Evolutionary conservation across 2,888 invertebrate species (phyloP).

Genomic region (Epinotia nisella): DNA sequence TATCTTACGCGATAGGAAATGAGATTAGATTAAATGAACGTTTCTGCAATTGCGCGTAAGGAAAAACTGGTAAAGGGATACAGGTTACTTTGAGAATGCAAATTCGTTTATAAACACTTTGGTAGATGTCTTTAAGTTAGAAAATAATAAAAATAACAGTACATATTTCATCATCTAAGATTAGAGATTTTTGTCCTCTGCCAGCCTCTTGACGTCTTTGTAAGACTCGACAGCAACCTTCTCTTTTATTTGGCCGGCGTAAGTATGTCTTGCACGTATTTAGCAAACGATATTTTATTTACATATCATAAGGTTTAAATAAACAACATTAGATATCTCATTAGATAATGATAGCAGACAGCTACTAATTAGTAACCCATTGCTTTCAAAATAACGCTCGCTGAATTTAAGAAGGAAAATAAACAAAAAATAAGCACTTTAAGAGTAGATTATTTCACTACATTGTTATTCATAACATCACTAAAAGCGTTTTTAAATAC

Average conservation of each 20-base stretch:
- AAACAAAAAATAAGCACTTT: neutral
- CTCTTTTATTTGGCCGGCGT: too few relatives aligned
- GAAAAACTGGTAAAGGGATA: constrained; percentile 9
- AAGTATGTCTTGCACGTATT: too few relatives aligned
- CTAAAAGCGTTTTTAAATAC: too few relatives aligned
- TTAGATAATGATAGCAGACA: neutral
- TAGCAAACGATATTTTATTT: neutral
- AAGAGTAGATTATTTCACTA: too few relatives aligned
- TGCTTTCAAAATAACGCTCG: neutral
- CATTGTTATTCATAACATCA: too few relatives aligned
- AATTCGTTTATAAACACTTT: neutral
- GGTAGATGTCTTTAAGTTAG: neutral
- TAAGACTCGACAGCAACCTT: too few relatives aligned
- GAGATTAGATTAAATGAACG: neutral
- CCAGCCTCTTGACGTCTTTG: too few relatives aligned
- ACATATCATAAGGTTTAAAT: neutral
- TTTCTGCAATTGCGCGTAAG: constrained; percentile 3
- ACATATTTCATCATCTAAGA: too few relatives aligned
- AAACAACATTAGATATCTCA: neutral
- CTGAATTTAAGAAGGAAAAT: neutral
- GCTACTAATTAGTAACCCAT: neutral
- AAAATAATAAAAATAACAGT: neutral
- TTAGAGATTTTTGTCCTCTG: too few relatives aligned
- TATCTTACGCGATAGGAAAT: neutral
- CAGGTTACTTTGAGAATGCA: constrained; percentile 20